A percentile compares a stretch with the other conserved stretches of the same genome.
Conservation (phyloP, 2,113 vertebrate species). For the Muntiacus muntjak region DNA sequence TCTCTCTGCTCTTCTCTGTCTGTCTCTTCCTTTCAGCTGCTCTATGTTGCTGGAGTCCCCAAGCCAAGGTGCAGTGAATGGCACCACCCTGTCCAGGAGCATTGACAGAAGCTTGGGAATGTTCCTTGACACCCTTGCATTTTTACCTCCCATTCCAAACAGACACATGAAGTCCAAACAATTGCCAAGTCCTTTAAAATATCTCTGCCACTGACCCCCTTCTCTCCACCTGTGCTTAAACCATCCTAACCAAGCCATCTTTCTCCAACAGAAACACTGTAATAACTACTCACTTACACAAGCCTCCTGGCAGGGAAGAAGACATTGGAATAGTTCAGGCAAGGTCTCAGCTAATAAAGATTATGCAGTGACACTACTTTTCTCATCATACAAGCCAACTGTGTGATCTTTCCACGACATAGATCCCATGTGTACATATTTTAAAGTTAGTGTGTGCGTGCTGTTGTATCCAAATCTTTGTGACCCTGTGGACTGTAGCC, state of each 20-base stretch:
- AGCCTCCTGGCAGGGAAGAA: background rate
- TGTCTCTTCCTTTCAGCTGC: too few species aligned
- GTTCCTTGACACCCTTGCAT: background rate
- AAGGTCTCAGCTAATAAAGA: background rate
- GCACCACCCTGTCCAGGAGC: rapidly evolving
- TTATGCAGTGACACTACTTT: background rate
- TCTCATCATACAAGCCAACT: background rate
- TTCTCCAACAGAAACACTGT: background rate
- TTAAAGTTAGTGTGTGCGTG: background rate
- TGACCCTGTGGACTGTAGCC: rapidly evolving
- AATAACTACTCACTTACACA: background rate
- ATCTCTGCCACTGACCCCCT: background rate
- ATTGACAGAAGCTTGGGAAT: background rate
- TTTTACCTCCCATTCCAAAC: background rate
- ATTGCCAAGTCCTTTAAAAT: background rate
- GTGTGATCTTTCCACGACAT: background rate
- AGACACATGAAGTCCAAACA: background rate
- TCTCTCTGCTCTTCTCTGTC: background rate
- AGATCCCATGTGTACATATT: background rate
- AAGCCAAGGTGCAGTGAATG: background rate
- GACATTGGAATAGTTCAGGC: background rate
- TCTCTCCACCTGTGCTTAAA: background rate
- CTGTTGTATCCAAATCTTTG: background rate
- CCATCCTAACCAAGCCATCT: background rate
- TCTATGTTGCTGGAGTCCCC: background rate